phyloP scores from a whole-genome alignment of 2,888 invertebrate species.

The Stramonita haemastoma region DNA sequence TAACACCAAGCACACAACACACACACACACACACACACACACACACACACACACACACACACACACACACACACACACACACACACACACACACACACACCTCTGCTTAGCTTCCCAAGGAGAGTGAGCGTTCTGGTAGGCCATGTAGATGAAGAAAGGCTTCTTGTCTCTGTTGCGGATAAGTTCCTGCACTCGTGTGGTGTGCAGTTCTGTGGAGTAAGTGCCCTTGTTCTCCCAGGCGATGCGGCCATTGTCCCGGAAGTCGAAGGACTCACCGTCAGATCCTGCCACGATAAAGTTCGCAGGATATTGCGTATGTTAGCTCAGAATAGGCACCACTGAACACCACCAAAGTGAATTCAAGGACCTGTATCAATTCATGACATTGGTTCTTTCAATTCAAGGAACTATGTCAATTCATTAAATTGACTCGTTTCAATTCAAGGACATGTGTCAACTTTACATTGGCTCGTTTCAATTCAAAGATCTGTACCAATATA shows the following conservation, averaged over 20 bases:
- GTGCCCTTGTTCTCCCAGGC: constrained; percentile 16
- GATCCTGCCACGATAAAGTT: not conserved
- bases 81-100: constrained; percentile 21
- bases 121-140: constrained; percentile 39
- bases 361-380: too few species aligned
- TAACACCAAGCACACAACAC: too few species aligned
- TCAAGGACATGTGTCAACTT: too few species aligned
- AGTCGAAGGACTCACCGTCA: constrained; percentile 1
- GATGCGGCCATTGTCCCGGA: constrained; percentile 16
- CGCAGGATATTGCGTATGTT: too few species aligned
- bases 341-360: too few species aligned
- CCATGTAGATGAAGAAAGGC: constrained; percentile 40
- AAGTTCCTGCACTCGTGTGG: constrained; percentile 23
- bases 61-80: constrained; percentile 18
- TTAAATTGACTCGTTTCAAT: too few species aligned
- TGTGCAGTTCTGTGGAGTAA: constrained; percentile 36
- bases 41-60: not conserved
- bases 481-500: too few species aligned
- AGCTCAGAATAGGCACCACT: too few species aligned
- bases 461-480: too few species aligned
- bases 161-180: not conserved
- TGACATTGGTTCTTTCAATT: too few species aligned
- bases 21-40: constrained; percentile 11
- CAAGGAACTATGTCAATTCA: too few species aligned
- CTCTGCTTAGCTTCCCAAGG: constrained; percentile 19